Evolutionary conservation across 2,113 vertebrate species (phyloP).

Genomic region (Edolisoma coerulescens): DNA sequence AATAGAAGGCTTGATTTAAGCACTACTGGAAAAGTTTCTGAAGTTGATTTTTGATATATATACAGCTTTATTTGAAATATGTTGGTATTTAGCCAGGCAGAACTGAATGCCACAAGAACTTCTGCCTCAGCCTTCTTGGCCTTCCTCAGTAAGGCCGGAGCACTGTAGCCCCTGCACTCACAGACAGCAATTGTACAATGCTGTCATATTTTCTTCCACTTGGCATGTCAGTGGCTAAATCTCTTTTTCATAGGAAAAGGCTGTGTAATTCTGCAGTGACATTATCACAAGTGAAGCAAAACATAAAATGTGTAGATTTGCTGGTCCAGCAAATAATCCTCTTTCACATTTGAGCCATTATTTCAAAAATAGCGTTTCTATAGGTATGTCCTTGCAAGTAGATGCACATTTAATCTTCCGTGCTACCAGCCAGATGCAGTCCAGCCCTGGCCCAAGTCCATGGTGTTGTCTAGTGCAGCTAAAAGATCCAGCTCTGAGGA

Average conservation of each 20-base stretch:
- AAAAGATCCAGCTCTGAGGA: neutral
- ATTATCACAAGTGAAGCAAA: neutral
- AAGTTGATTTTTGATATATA: neutral
- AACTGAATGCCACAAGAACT: neutral
- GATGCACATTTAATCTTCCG: neutral
- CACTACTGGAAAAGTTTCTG: neutral
- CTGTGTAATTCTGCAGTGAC: neutral
- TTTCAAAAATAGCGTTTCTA: neutral
- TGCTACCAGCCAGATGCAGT: neutral
- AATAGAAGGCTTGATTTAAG: conserved; percentile 13
- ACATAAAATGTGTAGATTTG: neutral
- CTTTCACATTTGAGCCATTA: neutral
- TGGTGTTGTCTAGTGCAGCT: neutral
- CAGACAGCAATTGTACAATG: neutral
- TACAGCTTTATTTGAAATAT: neutral
- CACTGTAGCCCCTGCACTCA: neutral
- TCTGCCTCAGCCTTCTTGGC: neutral
- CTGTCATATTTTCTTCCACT: neutral
- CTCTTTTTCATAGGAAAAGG: neutral
- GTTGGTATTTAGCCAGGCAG: neutral
- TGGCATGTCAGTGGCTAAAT: neutral
- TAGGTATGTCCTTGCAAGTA: neutral
- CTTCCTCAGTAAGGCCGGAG: neutral
- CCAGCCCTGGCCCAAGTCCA: neutral
- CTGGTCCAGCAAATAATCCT: neutral